A percentile compares a stretch with the other conserved stretches of the same genome.
Evolutionary conservation across 1,140 invertebrate genomes (phyloP).

Genomic region (Pogonognathellus flavescens): DNA sequence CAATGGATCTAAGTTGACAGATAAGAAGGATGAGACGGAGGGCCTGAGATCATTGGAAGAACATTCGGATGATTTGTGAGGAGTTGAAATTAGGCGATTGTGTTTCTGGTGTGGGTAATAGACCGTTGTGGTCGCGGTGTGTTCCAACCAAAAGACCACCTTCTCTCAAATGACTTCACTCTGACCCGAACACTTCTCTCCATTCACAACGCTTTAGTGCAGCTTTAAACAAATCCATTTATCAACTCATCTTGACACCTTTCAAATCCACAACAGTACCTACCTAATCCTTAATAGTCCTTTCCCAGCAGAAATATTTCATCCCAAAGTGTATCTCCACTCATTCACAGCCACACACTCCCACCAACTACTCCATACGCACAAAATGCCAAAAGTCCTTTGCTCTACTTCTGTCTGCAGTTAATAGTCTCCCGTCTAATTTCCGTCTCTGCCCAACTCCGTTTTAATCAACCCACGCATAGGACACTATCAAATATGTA

Average conservation of each 20-base stretch:
- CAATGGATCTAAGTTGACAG: conserved; percentile 46
- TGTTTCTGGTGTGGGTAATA: conserved; percentile 42
- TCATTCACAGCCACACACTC: neutral
- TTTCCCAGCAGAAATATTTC: neutral
- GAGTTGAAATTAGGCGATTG: conserved; percentile 67
- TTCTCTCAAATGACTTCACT: conserved; percentile 57
- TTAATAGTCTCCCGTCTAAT: too few relatives aligned
- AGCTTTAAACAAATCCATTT: conserved; percentile 30
- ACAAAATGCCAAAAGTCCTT: too few relatives aligned
- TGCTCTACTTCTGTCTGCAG: too few relatives aligned
- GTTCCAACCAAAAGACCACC: conserved; percentile 54
- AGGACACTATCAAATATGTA: too few relatives aligned
- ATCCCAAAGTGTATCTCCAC: neutral
- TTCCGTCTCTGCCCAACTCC: too few relatives aligned
- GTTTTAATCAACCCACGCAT: too few relatives aligned
- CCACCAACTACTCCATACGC: too few relatives aligned
- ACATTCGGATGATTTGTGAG: conserved; percentile 66
- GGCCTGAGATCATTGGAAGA: conserved; percentile 56
- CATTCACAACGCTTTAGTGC: conserved; percentile 50
- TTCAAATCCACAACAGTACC: conserved; percentile 26
- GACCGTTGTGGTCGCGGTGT: conserved; percentile 60
- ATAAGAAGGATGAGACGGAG: conserved; percentile 40
- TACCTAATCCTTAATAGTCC: neutral
- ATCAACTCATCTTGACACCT: conserved; percentile 57
- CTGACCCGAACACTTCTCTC: conserved; percentile 44